Conservation (phyloP, 1,140 invertebrate genomes). For the Ips nitidus region DNA sequence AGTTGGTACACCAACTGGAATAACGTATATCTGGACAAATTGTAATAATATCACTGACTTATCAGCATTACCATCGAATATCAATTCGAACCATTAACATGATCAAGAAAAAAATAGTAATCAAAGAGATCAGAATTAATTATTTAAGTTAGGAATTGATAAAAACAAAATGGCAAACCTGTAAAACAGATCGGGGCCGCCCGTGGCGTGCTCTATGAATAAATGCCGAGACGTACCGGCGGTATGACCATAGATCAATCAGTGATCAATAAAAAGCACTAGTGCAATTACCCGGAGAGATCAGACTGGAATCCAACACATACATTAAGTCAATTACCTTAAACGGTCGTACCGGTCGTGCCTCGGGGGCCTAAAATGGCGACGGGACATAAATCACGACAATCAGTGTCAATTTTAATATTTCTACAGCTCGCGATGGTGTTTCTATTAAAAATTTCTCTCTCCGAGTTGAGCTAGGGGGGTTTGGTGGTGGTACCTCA, state of each 20-base stretch:
- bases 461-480: not conserved
- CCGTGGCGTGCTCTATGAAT: constrained; percentile 13
- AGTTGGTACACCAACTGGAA: too few species aligned
- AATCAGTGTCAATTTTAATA: constrained; percentile 35
- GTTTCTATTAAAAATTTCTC: constrained; percentile 25
- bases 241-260: constrained; percentile 28
- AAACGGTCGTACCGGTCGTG: constrained; percentile 32
- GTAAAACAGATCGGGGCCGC: not conserved
- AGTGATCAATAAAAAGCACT: constrained; percentile 32
- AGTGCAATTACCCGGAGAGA: constrained; percentile 27
- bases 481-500: too few species aligned
- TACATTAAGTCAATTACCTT: constrained; percentile 34
- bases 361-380: constrained; percentile 28
- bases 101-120: too few species aligned
- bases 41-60: too few species aligned
- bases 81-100: too few species aligned
- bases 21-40: too few species aligned
- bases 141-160: too few species aligned
- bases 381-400: constrained; percentile 30
- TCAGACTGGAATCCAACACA: constrained; percentile 36
- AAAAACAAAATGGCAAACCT: too few species aligned
- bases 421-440: constrained; percentile 18
- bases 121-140: too few species aligned
- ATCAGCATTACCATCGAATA: too few species aligned
- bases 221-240: constrained; percentile 17